These are phyloP conservation scores for Myotis myotis DNA, from an alignment of 2,797 vertebrate genomes.

Conservation along the genomic window DNA sequence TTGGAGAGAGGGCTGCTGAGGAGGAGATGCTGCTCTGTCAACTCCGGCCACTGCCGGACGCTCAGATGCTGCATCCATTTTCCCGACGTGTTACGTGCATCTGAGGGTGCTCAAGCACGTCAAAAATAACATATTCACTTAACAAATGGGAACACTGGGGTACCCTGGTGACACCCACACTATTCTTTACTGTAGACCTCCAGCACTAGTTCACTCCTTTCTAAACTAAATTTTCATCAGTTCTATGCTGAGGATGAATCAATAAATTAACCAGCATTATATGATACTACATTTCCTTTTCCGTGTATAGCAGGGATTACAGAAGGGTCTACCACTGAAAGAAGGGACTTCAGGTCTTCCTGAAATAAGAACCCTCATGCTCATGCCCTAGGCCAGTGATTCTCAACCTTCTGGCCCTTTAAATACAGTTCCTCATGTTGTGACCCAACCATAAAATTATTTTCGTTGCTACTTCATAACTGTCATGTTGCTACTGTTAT, in stretches of 20 bases:
- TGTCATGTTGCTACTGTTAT: too few species aligned
- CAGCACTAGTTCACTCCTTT: not conserved
- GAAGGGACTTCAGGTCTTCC: not conserved
- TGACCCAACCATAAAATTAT: too few species aligned
- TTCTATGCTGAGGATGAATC: not conserved
- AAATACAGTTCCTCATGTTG: too few species aligned
- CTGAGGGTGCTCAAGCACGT: not conserved
- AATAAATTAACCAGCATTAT: not conserved
- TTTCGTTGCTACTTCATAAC: too few species aligned
- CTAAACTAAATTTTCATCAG: not conserved
- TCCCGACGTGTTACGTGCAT: not conserved
- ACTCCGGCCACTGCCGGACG: not conserved
- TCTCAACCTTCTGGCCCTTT: too few species aligned
- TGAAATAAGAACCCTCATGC: not conserved
- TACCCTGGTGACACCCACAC: not conserved
- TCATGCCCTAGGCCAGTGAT: too few species aligned
- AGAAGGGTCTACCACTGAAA: not conserved
- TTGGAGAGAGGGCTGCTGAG: not conserved
- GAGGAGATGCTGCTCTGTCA: not conserved
- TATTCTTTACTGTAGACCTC: not conserved
- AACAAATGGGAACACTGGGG: not conserved
- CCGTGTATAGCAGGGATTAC: not conserved
- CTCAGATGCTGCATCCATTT: not conserved
- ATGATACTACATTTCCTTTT: not conserved
- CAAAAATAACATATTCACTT: conserved; percentile 4